phyloP scores from a whole-genome alignment of 2,113 vertebrate genomes.

The Lasiurus cinereus region DNA sequence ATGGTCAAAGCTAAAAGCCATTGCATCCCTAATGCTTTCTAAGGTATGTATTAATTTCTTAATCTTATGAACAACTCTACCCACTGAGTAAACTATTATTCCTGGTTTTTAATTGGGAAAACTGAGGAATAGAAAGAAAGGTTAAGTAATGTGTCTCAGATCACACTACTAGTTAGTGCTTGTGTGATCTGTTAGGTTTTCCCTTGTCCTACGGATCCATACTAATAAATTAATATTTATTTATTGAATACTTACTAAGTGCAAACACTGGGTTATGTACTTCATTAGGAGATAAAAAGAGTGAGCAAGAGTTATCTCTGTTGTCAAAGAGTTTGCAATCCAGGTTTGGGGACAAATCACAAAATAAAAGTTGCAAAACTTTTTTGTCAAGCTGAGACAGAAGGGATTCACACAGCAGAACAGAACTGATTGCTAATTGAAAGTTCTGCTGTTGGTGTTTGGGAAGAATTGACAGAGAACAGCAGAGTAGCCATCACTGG shows the following conservation, averaged over 20 bases:
- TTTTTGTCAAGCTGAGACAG: not conserved
- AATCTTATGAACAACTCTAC: not conserved
- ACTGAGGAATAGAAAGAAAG: not conserved
- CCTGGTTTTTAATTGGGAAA: not conserved
- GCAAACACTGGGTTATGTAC: not conserved
- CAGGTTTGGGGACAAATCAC: not conserved
- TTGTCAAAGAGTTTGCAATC: not conserved
- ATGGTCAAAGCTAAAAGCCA: not conserved
- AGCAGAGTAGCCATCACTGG: not conserved
- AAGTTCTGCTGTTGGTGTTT: not conserved
- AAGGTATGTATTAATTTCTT: not conserved
- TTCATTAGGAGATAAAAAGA: not conserved
- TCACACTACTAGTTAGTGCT: not conserved
- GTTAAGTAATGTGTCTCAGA: not conserved
- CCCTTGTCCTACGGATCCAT: not conserved
- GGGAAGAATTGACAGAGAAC: conserved; percentile 10
- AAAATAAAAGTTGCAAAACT: not conserved
- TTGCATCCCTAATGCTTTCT: not conserved
- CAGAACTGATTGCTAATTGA: not conserved
- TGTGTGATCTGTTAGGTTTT: not conserved
- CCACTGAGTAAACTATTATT: not conserved
- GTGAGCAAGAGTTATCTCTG: not conserved
- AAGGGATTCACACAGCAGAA: not conserved
- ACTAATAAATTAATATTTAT: not conserved
- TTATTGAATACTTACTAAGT: not conserved